Evolutionary conservation across 2,113 vertebrate species (phyloP).

Genomic region (Mugil cephalus): DNA sequence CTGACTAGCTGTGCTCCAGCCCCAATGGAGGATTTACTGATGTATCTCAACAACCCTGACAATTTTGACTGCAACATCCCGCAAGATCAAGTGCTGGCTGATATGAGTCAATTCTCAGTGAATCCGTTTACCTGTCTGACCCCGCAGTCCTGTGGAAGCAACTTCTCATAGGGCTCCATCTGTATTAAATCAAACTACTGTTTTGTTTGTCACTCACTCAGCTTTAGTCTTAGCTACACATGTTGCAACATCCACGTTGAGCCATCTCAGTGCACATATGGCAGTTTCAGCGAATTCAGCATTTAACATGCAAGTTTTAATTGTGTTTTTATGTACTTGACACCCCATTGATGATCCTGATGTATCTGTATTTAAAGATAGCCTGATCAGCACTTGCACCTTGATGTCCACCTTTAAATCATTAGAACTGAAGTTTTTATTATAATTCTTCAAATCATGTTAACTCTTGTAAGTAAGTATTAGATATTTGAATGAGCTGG

Average conservation of each 20-base stretch:
- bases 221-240: not conserved
- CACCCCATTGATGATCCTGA: not conserved
- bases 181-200: not conserved
- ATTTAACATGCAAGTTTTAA: not conserved
- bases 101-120: slow-evolving; percentile 8
- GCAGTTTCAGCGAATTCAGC: not conserved
- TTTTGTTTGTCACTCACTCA: not conserved
- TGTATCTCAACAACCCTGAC: slow-evolving; percentile 27
- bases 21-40: slow-evolving; percentile 23
- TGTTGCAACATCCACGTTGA: not conserved
- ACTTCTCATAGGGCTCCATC: slow-evolving; percentile 33
- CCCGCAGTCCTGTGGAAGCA: slow-evolving; percentile 46
- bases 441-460: not conserved
- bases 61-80: slow-evolving; percentile 13
- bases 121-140: not conserved
- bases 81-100: not conserved
- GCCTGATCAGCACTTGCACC: no score
- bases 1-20: slow-evolving; percentile 1
- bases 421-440: not conserved
- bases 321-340: not conserved
- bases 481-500: slow-evolving; percentile 5
- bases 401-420: not conserved
- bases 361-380: no score
- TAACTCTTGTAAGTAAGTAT: not conserved
- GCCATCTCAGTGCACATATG: not conserved